These are phyloP conservation scores for Pongo abelii DNA, from an alignment of 2,113 vertebrate species.

Conservation along the genomic window DNA sequence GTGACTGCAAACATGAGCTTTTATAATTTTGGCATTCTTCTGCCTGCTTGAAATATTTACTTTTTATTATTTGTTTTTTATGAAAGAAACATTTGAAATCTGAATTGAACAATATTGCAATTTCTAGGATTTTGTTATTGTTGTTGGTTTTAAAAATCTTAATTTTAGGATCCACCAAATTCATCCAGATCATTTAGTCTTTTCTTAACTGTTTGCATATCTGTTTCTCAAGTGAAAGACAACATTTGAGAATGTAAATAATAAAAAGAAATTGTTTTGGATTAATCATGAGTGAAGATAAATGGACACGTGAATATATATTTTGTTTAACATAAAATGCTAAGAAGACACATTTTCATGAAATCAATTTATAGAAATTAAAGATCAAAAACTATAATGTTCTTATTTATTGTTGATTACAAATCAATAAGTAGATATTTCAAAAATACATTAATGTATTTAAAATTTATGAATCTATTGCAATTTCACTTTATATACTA, in stretches of 20 bases:
- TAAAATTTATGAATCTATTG: neutral
- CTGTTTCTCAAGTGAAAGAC: neutral
- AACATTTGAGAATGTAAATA: conserved; percentile 9
- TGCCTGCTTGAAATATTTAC: neutral
- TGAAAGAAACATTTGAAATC: conserved; percentile 36
- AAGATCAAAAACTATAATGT: neutral
- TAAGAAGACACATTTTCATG: neutral
- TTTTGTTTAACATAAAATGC: neutral
- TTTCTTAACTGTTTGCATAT: neutral
- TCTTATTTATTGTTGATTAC: neutral
- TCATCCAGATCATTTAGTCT: neutral
- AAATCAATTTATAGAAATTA: neutral
- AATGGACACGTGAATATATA: neutral
- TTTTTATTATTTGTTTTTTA: neutral
- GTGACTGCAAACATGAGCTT: neutral
- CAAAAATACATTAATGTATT: neutral
- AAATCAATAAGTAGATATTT: neutral
- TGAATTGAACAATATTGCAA: neutral
- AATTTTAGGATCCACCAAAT: neutral
- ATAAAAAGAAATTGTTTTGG: neutral
- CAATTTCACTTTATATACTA: neutral
- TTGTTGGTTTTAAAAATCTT: neutral
- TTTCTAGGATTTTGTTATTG: neutral
- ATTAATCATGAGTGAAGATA: neutral
- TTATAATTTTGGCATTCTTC: neutral